Evolutionary conservation across 1,140 invertebrate genomes (phyloP).

Genomic region (Dufourea novaeangliae): DNA sequence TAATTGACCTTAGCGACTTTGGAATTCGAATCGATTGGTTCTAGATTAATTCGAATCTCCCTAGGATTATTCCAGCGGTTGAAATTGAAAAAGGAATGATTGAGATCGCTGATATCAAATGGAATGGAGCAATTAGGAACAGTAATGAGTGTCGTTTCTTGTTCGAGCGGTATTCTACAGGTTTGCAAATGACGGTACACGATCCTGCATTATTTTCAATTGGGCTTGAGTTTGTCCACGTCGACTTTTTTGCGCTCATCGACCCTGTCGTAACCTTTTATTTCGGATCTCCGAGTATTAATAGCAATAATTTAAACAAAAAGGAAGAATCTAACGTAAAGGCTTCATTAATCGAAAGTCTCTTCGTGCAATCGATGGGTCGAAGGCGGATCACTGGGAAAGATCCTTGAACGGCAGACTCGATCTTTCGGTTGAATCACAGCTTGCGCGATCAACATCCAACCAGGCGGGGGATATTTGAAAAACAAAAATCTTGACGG

Average conservation of each 20-base stretch:
- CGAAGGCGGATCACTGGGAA: too few species aligned
- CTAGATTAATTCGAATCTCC: too few species aligned
- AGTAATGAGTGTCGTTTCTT: constrained; percentile 54
- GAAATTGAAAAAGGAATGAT: background rate
- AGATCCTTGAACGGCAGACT: constrained; percentile 39
- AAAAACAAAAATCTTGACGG: constrained; percentile 63
- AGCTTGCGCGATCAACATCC: background rate
- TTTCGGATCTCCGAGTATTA: too few species aligned
- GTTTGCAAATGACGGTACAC: constrained; percentile 63
- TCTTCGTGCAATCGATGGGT: too few species aligned
- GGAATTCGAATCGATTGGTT: too few species aligned
- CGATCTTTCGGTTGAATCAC: constrained; percentile 24
- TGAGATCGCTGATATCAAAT: background rate
- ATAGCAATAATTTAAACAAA: too few species aligned
- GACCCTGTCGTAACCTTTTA: too few species aligned
- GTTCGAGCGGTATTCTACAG: constrained; percentile 13
- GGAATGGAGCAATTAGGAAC: constrained; percentile 24
- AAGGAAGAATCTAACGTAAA: too few species aligned
- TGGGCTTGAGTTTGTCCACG: constrained; percentile 61
- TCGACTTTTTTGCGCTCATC: constrained; percentile 61
- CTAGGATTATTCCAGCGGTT: background rate
- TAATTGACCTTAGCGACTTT: too few species aligned
- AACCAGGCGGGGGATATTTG: constrained; percentile 11
- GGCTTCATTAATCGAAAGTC: too few species aligned
- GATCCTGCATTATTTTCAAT: constrained; percentile 63